phyloP scores from a whole-genome alignment of 2,888 invertebrate species.

The Esperia sulphurella region DNA sequence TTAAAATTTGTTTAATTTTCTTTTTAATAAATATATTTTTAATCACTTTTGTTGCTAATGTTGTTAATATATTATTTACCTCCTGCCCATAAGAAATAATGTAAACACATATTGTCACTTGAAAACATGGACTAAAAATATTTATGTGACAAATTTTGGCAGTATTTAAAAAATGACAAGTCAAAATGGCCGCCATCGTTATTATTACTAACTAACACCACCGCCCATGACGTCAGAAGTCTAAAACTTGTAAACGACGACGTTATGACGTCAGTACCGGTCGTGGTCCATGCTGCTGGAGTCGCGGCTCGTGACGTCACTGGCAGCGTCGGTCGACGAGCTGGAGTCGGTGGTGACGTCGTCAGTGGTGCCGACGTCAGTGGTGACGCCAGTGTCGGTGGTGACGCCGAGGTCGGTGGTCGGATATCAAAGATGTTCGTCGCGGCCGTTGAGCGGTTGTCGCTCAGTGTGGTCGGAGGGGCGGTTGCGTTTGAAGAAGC shows the following conservation, averaged over 20 bases:
- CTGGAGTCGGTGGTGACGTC: constrained; percentile 31
- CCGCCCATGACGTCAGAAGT: constrained; percentile 9
- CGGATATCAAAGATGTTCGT: constrained; percentile 85
- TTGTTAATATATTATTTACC: background rate
- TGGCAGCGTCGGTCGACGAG: constrained; percentile 64
- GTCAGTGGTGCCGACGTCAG: constrained; percentile 29
- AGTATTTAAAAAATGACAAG: constrained; percentile 3
- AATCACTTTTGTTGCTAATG: background rate
- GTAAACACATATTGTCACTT: background rate
- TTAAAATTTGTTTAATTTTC: background rate
- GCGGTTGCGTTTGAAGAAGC: constrained; percentile 95
- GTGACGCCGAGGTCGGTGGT: constrained; percentile 47
- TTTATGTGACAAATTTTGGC: background rate
- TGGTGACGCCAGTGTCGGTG: constrained; percentile 43
- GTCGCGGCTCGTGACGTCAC: constrained; percentile 69
- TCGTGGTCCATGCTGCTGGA: constrained; percentile 65
- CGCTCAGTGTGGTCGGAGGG: constrained; percentile 90
- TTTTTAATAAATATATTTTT: background rate
- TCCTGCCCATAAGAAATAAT: no score
- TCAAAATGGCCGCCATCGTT: constrained; percentile 9
- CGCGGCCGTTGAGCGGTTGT: constrained; percentile 90
- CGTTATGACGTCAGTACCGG: constrained; percentile 47
- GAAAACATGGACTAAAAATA: background rate
- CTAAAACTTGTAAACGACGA: constrained; percentile 35
- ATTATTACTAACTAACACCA: constrained; percentile 5